Evolutionary conservation across 1,140 invertebrate species (phyloP), one percentile per base, ranked within the genome.

Genomic region (Caerostris darwini): DNA sequence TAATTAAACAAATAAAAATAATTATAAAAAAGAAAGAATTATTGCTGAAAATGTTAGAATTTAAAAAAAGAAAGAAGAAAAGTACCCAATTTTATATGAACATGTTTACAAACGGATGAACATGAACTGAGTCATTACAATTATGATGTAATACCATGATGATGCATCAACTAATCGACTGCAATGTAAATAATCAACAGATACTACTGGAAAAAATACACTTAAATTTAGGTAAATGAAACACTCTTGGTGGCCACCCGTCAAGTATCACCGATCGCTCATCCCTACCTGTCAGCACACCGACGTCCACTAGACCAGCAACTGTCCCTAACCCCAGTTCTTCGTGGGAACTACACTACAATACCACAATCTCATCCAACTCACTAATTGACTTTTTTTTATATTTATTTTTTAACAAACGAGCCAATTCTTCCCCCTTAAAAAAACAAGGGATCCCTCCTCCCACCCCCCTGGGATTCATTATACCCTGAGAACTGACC

Each of bases 361-460:
- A 10, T 10, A 50, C 19, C 34, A 71, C 69, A 77, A 50, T 77
- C 69, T 77, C 69, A 71, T 77, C 34, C 7, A 77, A 53, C 10
- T 8, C 19, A 77, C 69, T 61, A 58, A 87, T 87, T 87, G 53
- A 57, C 56, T 53, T 83, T 77, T 3, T 34, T 77, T 77, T 77
- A 3, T 34, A 3, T 77, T 34, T 77, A 3, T 77, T 77, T 7
- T 17, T 34, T 34, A 59, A 59, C 5, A 12, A 59, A n/a, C 0
- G 58, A 1, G 5, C 19, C 19, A 14, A 12, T 87, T 34, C 12
- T n/a, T n/a, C 56, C 58, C 57, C 56, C 6, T 77, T 34, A 77
- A 77, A 64, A 77, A 19, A 10, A 34, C 12, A 34, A 77, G 19
- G 34, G 69, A 77, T 50, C 19, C 61, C 34, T 81, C 77, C 7